A percentile compares a stretch with the other conserved stretches of the same genome.
Evolutionary conservation across 2,113 vertebrate species (phyloP).

Genomic region (Conger conger): DNA sequence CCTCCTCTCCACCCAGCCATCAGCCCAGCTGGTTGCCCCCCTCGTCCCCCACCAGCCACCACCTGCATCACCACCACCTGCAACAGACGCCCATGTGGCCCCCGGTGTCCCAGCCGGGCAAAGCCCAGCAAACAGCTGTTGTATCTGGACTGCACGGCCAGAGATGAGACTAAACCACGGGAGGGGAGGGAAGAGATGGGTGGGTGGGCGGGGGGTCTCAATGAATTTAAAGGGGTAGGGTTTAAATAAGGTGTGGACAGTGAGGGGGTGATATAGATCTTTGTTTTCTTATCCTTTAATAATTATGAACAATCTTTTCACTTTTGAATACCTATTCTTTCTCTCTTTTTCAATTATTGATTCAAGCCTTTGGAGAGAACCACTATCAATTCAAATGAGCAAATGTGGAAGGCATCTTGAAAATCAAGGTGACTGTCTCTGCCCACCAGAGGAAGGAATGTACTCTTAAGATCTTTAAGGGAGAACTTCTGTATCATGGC

Average conservation of each 20-base stretch:
- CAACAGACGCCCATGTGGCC: slow-evolving; percentile 83
- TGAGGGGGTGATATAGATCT: not conserved
- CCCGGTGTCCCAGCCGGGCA: slow-evolving; percentile 68
- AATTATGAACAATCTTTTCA: slow-evolving; percentile 19
- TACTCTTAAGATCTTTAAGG: not conserved
- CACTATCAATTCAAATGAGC: slow-evolving; percentile 13
- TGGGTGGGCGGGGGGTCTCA: not conserved
- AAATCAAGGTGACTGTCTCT: not conserved
- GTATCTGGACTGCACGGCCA: slow-evolving; percentile 78
- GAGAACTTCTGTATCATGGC: slow-evolving; percentile 3
- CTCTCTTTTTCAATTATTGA: not conserved
- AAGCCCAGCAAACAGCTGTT: slow-evolving; percentile 73
- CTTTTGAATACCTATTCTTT: slow-evolving; percentile 16
- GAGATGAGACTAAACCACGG: slow-evolving; percentile 77
- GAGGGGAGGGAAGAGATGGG: not conserved
- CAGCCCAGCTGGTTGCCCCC: slow-evolving; percentile 81
- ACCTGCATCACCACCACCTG: slow-evolving; percentile 29
- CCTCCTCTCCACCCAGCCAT: slow-evolving; percentile 67
- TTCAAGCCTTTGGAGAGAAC: slow-evolving; percentile 25
- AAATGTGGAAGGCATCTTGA: slow-evolving; percentile 1
- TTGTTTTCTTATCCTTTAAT: slow-evolving; percentile 4
- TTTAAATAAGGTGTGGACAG: not conserved
- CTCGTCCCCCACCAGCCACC: slow-evolving; percentile 76
- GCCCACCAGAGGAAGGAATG: not conserved
- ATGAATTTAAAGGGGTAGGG: not conserved